Evolutionary conservation across 2,113 vertebrate species (phyloP).

Genomic region (Saimiri boliviensis): DNA sequence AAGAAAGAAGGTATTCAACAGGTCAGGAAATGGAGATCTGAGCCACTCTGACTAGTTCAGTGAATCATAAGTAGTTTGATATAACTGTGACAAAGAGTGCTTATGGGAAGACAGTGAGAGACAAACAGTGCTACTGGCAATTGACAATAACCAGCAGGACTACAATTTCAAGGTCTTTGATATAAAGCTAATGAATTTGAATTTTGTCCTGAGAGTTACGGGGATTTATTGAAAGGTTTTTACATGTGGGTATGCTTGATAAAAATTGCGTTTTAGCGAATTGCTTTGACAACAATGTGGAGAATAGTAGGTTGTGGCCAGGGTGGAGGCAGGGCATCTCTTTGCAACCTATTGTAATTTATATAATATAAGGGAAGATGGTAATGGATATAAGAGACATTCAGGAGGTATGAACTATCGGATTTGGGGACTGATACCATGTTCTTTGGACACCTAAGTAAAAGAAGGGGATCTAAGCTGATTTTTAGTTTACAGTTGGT

Average conservation of each 20-base stretch:
- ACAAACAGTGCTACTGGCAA: not conserved
- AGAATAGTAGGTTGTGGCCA: not conserved
- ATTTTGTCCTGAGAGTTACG: slow-evolving; percentile 16
- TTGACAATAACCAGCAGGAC: not conserved
- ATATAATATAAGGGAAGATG: not conserved
- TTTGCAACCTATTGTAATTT: not conserved
- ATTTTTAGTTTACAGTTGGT: not conserved
- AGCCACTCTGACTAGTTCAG: not conserved
- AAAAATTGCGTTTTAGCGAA: not conserved
- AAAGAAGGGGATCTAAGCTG: not conserved
- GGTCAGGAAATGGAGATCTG: not conserved
- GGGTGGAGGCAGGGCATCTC: not conserved
- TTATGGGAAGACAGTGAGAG: not conserved
- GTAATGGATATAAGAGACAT: not conserved
- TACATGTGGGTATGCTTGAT: not conserved
- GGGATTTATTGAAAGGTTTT: not conserved
- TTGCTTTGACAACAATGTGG: not conserved
- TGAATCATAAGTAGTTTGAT: not conserved
- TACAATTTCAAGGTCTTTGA: not conserved
- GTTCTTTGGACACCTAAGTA: not conserved
- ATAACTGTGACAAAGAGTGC: not conserved
- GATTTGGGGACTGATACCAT: not conserved
- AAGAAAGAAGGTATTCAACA: not conserved
- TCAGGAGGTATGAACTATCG: not conserved
- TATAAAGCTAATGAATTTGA: not conserved